Evolutionary conservation across 1,140 invertebrate species (phyloP).

Genomic region (Ruditapes philippinarum): DNA sequence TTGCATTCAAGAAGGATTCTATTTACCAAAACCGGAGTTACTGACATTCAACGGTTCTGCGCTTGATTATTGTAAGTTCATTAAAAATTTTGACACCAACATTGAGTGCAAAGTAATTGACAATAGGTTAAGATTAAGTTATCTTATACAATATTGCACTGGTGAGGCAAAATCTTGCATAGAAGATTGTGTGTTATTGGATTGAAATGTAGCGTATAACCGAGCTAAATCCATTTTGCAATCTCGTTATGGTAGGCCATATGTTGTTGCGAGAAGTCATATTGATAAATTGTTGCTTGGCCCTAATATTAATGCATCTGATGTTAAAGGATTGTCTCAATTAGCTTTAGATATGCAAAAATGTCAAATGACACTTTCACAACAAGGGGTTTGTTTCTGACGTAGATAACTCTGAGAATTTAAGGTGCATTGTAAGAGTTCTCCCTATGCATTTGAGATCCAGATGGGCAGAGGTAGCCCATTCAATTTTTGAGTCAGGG

Average conservation of each 20-base stretch:
- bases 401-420: too few species aligned
- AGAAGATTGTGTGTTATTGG: background rate
- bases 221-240: background rate
- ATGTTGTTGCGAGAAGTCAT: background rate
- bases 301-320: background rate
- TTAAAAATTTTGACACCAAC: too few species aligned
- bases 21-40: slow-evolving; percentile 22
- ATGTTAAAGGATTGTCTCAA: background rate
- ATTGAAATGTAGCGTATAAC: background rate
- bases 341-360: too few species aligned
- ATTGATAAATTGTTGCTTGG: background rate
- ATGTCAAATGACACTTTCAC: background rate
- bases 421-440: background rate
- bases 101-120: too few species aligned
- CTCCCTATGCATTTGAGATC: too few species aligned
- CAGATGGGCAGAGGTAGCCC: background rate
- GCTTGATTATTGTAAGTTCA: too few species aligned
- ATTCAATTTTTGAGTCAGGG: background rate
- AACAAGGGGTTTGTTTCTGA: background rate
- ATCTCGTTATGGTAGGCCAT: background rate
- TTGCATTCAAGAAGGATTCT: slow-evolving; percentile 15
- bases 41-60: too few species aligned
- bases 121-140: too few species aligned
- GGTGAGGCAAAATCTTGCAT: background rate
- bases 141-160: background rate